Base-by-base conservation (phyloP, 2,113 vertebrate genomes). In the Holacanthus passer region DNA sequence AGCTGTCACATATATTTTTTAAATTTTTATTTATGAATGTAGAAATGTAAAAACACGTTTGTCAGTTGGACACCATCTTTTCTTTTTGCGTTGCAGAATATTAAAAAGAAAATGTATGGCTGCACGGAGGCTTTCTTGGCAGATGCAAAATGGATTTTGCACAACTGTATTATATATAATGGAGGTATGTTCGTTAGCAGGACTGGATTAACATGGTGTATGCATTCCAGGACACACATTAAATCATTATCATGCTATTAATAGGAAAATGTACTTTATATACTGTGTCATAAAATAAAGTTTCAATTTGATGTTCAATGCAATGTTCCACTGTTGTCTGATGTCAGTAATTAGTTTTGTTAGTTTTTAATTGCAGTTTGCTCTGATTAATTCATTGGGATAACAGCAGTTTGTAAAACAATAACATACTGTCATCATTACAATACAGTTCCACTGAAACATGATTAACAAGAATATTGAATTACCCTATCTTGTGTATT, bases 131-230 rank as follows among this genome's bases (percentile, higher is more conserved):
- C 98, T 73, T 99, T 98, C 95, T 93, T 99, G 95, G 98, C 98
- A 20, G 98, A 99, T 76, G 97, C 97, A 60, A 99, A 99, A 93
- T 99, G 98, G 98, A 99, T 99, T 96, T 96, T 99, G 93, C 98
- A 99, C 95, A 99, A 99, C 94, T 99, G 98, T 92, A 99, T 99
- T 85, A 99, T 99, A 94, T 99, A 99, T 93, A 99, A 99, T 73
- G 98, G 98, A 91, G 98, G 98, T 98, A 88, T 56, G 87, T 83
- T 60, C 4, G 12, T 48, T 22, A 62, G 4, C 27, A 56, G 27
- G 5, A 11, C 1, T 47, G 2, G 17, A 24, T n/a, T 31, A 2
- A 60, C 35, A 65, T 1, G 6, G 37, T n/a, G n/a, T n/a, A n/a
- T n/a, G n/a, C n/a, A n/a, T n/a, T n/a, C n/a, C n/a, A n/a, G n/a